Percentiles rank a stretch among this genome's conserved stretches.
Conservation (phyloP, 1,140 invertebrate species). For the Notospermus geniculatus region DNA sequence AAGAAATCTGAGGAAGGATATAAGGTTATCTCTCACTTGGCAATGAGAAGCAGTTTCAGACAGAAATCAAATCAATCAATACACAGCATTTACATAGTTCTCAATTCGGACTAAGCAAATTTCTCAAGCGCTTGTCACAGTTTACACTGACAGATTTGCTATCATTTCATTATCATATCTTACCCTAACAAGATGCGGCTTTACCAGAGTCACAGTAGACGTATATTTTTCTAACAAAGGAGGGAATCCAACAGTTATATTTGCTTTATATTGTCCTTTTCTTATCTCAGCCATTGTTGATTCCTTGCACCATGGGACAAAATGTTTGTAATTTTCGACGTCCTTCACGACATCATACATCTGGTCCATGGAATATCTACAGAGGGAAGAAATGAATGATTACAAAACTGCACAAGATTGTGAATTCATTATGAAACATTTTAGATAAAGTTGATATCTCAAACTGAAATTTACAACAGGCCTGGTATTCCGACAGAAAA, state of each 20-base stretch:
- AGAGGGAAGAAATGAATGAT: neutral
- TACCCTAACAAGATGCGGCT: slow-evolving; percentile 68
- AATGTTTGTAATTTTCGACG: slow-evolving; percentile 84
- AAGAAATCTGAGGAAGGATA: no score
- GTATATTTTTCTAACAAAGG: slow-evolving; percentile 76
- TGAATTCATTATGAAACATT: neutral
- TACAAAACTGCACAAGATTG: neutral
- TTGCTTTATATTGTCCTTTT: slow-evolving; percentile 60
- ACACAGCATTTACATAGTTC: neutral
- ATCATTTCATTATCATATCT: slow-evolving; percentile 1
- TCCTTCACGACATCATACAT: slow-evolving; percentile 91
- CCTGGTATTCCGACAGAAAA: neutral
- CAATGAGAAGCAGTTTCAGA: no score
- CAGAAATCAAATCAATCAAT: neutral
- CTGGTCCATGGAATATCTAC: slow-evolving; percentile 89
- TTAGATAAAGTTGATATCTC: neutral
- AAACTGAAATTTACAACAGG: neutral
- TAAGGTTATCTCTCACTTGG: no score
- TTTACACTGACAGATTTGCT: neutral
- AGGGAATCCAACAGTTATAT: slow-evolving; percentile 76
- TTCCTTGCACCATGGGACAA: slow-evolving; percentile 93
- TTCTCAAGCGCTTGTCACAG: no score
- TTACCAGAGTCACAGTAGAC: slow-evolving; percentile 76
- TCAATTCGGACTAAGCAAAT: neutral
- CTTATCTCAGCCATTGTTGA: slow-evolving; percentile 64